Percentiles rank a stretch among this genome's conserved stretches.
These are phyloP conservation scores for Drosophila parabipectinata DNA, from an alignment of 1,140 invertebrate species.

Conservation along the genomic window DNA sequence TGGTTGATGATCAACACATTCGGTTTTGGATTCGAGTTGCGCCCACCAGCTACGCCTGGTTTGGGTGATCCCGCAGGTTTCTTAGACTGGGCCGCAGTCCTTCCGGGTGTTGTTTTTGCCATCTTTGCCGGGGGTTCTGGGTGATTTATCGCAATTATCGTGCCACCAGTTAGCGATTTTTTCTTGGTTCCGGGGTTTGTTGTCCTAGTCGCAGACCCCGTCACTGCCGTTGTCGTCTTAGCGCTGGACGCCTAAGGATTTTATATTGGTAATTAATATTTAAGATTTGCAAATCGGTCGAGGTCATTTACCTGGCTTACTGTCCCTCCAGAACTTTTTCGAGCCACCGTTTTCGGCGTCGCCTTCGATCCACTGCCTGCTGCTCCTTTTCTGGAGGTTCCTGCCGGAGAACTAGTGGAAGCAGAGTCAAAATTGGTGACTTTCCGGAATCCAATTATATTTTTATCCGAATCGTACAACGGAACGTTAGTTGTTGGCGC, in stretches of 20 bases:
- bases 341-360: neutral
- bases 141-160: neutral
- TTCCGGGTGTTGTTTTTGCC: neutral
- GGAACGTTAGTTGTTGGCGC: constrained; percentile 9
- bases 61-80: neutral
- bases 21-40: neutral
- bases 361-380: neutral
- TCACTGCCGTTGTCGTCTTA: neutral
- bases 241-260: neutral
- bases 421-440: neutral
- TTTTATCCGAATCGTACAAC: constrained; percentile 45
- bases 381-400: constrained; percentile 12
- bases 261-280: neutral
- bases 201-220: neutral
- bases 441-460: constrained; percentile 60
- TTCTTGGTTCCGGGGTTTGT: neutral
- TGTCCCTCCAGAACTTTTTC: neutral
- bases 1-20: constrained; percentile 60
- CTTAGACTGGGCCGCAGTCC: neutral
- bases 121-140: neutral
- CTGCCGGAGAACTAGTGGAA: neutral
- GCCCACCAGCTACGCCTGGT: neutral
- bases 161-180: neutral
- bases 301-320: neutral
- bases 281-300: too few species aligned